Evolutionary conservation across 2,797 vertebrate genomes (phyloP), one percentile per base, ranked within the genome.

Genomic region (Cossypha dichroa): DNA sequence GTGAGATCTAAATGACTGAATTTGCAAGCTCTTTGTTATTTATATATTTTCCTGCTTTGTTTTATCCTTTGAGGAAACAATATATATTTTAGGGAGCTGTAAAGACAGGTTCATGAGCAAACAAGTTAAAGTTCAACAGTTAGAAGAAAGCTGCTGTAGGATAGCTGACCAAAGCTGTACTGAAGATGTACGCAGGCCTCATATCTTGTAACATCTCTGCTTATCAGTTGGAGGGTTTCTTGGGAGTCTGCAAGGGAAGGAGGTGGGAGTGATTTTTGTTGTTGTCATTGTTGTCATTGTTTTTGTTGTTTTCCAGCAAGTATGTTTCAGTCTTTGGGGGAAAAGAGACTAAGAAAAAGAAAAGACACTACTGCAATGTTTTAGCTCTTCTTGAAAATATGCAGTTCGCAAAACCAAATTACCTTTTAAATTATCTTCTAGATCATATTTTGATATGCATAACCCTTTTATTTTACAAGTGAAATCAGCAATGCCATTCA

Each of bases 251-350:
- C 28, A 31, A 10, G 4, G 25, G 13, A 40, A 40, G 12, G 9
- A 9, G 6, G 1, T 0, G 0, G 3, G 10, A 33, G 8, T 45
- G 1, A 21, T 17, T 29, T 11, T 33, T 45, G 8, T 14, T 10
- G 11, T 13, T 9, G 15, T 25, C 19, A 4, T 29, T 43, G 10
- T 25, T 16, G 12, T 34, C 10, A 6, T 12, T n/a, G 14, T 3
- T 16, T 26, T 56, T 60, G 6, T 26, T 70, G 5, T 43, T 94
- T 75, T 29, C 17, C 22, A 58, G 7, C 4, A 87, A 64, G 8
- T 43, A 6, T 79, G 6, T 58, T 91, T 77, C 1, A 0, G 4
- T n/a, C 16, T 29, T 67, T 17, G 25, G 8, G 18, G 11, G 8
- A 20, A 21, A 14, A 23, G 21, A 18, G 15, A 55, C 10, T 23